Conservation (phyloP, 2,888 invertebrate genomes). For the Rotaria sp. region DNA sequence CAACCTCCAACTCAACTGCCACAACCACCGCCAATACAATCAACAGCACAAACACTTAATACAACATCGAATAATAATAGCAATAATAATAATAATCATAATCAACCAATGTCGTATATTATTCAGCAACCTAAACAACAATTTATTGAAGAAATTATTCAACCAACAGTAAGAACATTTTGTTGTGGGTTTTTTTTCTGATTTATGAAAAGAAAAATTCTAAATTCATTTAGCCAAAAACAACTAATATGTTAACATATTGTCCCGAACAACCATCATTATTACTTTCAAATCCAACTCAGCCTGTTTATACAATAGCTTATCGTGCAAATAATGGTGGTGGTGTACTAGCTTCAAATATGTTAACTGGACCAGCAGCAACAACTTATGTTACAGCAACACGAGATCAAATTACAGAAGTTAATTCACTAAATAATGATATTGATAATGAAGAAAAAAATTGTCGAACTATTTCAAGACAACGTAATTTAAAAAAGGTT, state of each 20-base stretch:
- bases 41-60: background rate
- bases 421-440: background rate
- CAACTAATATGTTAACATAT: background rate
- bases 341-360: background rate
- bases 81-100: background rate
- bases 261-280: background rate
- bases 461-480: background rate
- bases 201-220: no score
- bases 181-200: no score
- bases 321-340: background rate
- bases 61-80: background rate
- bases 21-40: background rate
- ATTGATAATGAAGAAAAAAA: background rate
- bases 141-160: background rate
- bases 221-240: background rate
- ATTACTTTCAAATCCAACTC: background rate
- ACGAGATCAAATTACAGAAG: background rate
- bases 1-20: background rate
- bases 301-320: background rate
- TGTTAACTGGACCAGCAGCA: background rate
- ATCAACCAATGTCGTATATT: background rate
- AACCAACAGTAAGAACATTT: background rate
- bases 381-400: background rate
- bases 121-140: background rate
- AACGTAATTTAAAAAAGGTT: background rate